Evolutionary conservation across 2,888 invertebrate species (phyloP).

Genomic region (Drosophila atripex): DNA sequence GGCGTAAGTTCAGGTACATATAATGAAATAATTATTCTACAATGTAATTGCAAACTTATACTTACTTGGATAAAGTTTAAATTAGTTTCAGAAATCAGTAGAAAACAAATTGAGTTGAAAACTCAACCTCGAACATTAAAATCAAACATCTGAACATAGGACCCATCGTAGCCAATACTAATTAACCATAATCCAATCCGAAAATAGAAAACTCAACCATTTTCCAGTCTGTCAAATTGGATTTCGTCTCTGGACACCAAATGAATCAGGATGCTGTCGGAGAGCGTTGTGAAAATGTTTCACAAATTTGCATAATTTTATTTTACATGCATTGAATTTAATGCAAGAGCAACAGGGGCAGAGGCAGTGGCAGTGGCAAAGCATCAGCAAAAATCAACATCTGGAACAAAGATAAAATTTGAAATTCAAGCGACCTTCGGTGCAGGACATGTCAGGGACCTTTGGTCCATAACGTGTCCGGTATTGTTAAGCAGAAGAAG

Average conservation of each 20-base stretch:
- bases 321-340: conserved; percentile 49
- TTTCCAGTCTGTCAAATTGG: conserved; percentile 32
- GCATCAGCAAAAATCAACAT: conserved; percentile 29
- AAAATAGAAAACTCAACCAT: conserved; percentile 17
- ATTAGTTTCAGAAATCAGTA: too few relatives aligned
- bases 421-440: conserved; percentile 34
- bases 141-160: conserved; percentile 5
- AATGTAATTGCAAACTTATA: too few relatives aligned
- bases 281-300: conserved; percentile 19
- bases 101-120: too few relatives aligned
- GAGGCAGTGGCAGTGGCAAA: conserved; percentile 5
- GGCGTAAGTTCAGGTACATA: conserved; percentile 2
- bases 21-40: neutral
- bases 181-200: conserved; percentile 34
- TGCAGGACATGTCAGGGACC: conserved; percentile 28
- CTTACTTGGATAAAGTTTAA: too few relatives aligned
- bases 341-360: conserved; percentile 18
- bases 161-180: conserved; percentile 17
- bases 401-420: conserved; percentile 37
- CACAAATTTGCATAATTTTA: conserved; percentile 50
- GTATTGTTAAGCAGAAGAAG: conserved; percentile 6
- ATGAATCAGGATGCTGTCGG: conserved; percentile 20
- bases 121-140: too few relatives aligned
- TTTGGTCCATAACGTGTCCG: conserved; percentile 18
- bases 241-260: conserved; percentile 24